phyloP scores from a whole-genome alignment of 2,113 vertebrate species.

The Donacobius atricapilla region DNA sequence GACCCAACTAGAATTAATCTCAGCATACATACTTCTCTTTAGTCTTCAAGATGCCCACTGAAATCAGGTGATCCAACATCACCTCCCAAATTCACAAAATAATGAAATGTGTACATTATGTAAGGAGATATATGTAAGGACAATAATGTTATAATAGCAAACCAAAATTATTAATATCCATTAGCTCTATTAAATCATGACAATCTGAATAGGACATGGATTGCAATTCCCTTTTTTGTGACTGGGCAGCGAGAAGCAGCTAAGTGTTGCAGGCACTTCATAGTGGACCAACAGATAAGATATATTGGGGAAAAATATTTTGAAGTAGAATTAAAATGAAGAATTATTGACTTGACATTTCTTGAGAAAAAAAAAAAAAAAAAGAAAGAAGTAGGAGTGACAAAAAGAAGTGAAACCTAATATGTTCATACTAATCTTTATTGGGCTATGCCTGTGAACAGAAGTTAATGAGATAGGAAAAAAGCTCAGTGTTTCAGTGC shows the following conservation, averaged over 20 bases:
- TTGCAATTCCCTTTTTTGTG: background rate
- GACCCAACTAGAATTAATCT: background rate
- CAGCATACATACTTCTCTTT: background rate
- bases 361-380: no score
- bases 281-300: background rate
- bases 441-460: background rate
- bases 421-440: background rate
- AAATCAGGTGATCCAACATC: background rate
- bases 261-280: background rate
- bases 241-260: background rate
- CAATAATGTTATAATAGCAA: background rate
- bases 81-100: background rate
- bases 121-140: background rate
- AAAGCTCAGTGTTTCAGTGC: background rate
- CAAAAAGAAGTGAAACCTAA: background rate
- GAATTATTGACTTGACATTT: background rate
- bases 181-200: background rate
- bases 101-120: background rate
- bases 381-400: fast-evolving
- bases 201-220: background rate
- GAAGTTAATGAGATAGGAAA: conserved; percentile 13
- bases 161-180: background rate
- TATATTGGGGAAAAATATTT: fast-evolving
- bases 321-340: background rate
- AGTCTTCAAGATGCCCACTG: background rate